Evolutionary conservation across 2,888 invertebrate genomes (phyloP), one percentile per base, ranked within the genome.

Genomic region (Hirudinaria manillensis): DNA sequence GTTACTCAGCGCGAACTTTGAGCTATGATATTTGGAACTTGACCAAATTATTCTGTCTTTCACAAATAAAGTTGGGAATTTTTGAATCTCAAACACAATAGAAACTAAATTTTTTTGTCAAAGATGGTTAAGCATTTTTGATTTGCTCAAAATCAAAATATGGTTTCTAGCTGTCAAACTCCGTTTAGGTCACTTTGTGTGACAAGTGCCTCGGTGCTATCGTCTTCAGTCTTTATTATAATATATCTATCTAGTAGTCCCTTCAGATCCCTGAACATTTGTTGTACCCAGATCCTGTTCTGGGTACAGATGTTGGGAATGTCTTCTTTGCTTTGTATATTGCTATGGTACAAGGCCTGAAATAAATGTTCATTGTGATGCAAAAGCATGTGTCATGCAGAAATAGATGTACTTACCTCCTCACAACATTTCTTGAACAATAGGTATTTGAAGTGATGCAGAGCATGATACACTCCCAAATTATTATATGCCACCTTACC

Each of bases 281-380:
- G 82, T 76, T 83, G 81, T 10, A 84, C 83, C 84, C 84, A 84
- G 66, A 80, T 81, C 75, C 83, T 81, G 77, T 83, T 83, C 77
- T 83, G 82, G 75, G 83, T 78, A 79, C 83, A 83, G 76, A 82
- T 82, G 77, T 83, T 83, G 21, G 83, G 77, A 29, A 83, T 81
- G 66, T 81, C 81, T 70, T 82, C 80, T 78, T 81, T 81, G 34
- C 79, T 80, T 34, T 80, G 77, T n/a, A 75, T 65, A n/a, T 36
- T 61, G 21, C 36, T 55, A 13, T 73, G 73, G 56, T 55, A 73
- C 21, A 65, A 27, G 16, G 73, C 73, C 73, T 73, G n/a, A 34
- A 73, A n/a, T 10, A 36, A 45, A 61, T 16, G 21, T 45, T 45
- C 13, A 16, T 45, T 45, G 13, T 45, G 45, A 45, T 45, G 45